Evolutionary conservation across 2,888 invertebrate species (phyloP).

Genomic region (Agrotis ipsilon): DNA sequence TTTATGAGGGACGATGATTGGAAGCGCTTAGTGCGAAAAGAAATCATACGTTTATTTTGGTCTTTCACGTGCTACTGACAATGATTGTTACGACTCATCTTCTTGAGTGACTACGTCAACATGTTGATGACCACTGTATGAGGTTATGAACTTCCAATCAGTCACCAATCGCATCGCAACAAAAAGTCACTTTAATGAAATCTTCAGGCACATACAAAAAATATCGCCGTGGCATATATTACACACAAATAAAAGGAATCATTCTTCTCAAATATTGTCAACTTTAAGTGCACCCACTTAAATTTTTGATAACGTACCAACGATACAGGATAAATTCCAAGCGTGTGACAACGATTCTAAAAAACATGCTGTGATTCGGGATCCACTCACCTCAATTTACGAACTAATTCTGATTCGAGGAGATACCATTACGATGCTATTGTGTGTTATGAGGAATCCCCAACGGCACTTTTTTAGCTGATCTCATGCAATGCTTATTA

Average conservation of each 20-base stretch:
- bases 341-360: too few species aligned
- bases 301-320: too few species aligned
- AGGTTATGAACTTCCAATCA: conserved; percentile 5
- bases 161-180: conserved; percentile 1
- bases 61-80: neutral
- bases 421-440: neutral
- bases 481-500: neutral
- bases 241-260: neutral
- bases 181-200: neutral
- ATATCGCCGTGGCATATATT: neutral
- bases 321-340: too few species aligned
- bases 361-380: too few species aligned
- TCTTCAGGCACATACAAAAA: neutral
- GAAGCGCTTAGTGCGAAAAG: too few species aligned
- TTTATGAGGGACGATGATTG: too few species aligned
- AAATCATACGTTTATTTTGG: neutral
- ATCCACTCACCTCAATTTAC: neutral
- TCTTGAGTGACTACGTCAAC: neutral
- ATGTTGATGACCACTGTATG: conserved; percentile 1
- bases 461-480: neutral
- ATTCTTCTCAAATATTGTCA: neutral
- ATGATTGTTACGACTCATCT: neutral
- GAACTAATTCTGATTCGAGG: neutral
- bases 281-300: neutral
- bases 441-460: neutral